Evolutionary conservation across 1,140 invertebrate species (phyloP), one percentile per base, ranked within the genome.

Genomic region (Drosophila santomea): DNA sequence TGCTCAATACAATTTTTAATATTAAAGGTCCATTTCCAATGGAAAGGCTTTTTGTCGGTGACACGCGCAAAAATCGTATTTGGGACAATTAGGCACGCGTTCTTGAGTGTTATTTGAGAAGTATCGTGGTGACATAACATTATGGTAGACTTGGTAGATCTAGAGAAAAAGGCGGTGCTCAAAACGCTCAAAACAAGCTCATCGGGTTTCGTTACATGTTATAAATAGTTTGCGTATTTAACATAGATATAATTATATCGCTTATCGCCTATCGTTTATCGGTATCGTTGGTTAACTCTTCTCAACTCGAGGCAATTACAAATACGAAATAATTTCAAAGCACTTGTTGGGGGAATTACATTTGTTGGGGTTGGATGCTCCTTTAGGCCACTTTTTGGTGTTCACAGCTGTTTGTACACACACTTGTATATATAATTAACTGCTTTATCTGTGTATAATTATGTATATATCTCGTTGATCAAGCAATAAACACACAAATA

Each of bases 301-400:
- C 86, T 82, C 71, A 82, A 82, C 76, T 86, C 59, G 75, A 88
- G 83, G 83, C 82, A 79, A 78, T 81, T 79, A 54, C 67, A 39
- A 71, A 68, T 71, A 71, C 44, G 54, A 58, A 72, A 67, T 63
- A 67, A 54, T 76, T 66, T 67, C 41, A 75, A 75, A 75, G 73
- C 73, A 75, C 54, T 67, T 75, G 54, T 67, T 60, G 62, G 35
- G 56, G 43, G 44, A 67, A 25, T 74, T 66, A 5, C 17, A 57
- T 51, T 51, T 57, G 52, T 56, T 67, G 25, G 10, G 44, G 57
- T 51, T 51, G 55, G 48, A 67, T 66, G 55, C 35, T 38, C 71
- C 67, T 81, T 69, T 89, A 88, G 84, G 84, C 84, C 84, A 88
- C 84, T 88, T 88, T 88, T 88, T 88, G 84, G 84, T 88, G 84